Percentiles rank a stretch among this genome's conserved stretches.
Conservation (phyloP, 2,888 invertebrate species). For the Spialia ferax region DNA sequence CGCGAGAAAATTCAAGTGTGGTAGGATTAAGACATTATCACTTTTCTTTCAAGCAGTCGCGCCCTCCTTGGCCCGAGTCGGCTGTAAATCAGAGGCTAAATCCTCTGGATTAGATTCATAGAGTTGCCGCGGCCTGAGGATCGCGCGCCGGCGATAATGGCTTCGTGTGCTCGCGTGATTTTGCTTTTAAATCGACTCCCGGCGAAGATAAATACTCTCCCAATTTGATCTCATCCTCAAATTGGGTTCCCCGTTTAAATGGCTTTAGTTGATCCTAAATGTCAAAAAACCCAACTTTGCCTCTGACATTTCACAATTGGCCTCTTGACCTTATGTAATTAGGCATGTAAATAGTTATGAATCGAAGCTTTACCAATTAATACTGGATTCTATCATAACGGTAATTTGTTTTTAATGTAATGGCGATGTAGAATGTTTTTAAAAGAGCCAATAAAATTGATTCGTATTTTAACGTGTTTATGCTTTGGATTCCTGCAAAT, state of each 20-base stretch:
- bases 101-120: conserved; percentile 87
- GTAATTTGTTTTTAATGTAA: too few relatives aligned
- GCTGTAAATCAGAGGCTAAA: conserved; percentile 86
- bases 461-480: too few relatives aligned
- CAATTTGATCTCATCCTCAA: conserved; percentile 71
- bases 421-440: too few relatives aligned
- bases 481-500: too few relatives aligned
- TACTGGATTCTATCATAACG: too few relatives aligned
- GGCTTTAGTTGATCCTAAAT: conserved; percentile 67
- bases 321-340: too few relatives aligned
- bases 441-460: too few relatives aligned
- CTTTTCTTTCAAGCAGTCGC: conserved; percentile 87
- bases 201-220: conserved; percentile 80
- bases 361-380: too few relatives aligned
- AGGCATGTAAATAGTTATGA: too few relatives aligned
- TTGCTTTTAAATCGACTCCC: conserved; percentile 84
- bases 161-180: conserved; percentile 84
- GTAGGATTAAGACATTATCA: conserved; percentile 90
- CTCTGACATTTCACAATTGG: too few relatives aligned
- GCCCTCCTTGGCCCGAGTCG: conserved; percentile 76
- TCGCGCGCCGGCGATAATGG: conserved; percentile 81
- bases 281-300: too few relatives aligned
- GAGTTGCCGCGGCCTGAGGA: conserved; percentile 84
- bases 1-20: conserved; percentile 79
- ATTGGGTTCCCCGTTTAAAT: conserved; percentile 75